Base-by-base conservation (phyloP, 2,797 vertebrate genomes). In the Sebastes nivosus region DNA sequence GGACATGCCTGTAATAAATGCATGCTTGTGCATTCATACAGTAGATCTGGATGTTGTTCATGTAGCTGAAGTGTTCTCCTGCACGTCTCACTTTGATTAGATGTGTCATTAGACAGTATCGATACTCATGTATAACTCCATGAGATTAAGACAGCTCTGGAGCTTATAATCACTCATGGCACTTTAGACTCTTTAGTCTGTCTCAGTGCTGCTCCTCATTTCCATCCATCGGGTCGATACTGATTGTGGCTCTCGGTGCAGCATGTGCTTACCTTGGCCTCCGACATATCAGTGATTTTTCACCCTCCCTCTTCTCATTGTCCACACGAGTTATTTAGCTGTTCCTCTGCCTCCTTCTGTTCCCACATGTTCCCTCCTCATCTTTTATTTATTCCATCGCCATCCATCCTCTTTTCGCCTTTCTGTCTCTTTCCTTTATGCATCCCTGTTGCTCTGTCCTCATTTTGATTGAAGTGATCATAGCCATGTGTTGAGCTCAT, bases 381-480 rank as follows among this genome's bases (percentile, higher is more conserved):
- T 79, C 64, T 83, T 83, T 76, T 80, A 84, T 86, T 77, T 54
- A 65, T 75, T 77, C 75, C 68, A 9, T 55, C 8, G 1, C 50
- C 34, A 14, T 27, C 36, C 60, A 22, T 80, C 60, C 59, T 10
- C 6, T 30, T 46, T 68, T 18, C 42, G 13, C 18, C 24, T 61
- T 63, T 46, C 20, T 29, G 16, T 59, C 42, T 42, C 25, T 68
- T 68, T 76, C 20, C 16, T 50, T 67, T 57, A 16, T 73, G n/a
- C 25, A 8, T 25, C 59, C 60, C 14, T 22, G 32, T 72, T 69
- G 30, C 58, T 46, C 58, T 1, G 2, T 54, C 69, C 54, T 71
- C 67, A 4, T 52, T 79, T 66, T 89, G 86, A 92, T 89, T 88
- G 82, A 81, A 85, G 75, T 63, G 82, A 81, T 77, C 76, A 68